phyloP scores from a whole-genome alignment of 2,888 invertebrate genomes.

The Caenorhabditis zanzibari region DNA sequence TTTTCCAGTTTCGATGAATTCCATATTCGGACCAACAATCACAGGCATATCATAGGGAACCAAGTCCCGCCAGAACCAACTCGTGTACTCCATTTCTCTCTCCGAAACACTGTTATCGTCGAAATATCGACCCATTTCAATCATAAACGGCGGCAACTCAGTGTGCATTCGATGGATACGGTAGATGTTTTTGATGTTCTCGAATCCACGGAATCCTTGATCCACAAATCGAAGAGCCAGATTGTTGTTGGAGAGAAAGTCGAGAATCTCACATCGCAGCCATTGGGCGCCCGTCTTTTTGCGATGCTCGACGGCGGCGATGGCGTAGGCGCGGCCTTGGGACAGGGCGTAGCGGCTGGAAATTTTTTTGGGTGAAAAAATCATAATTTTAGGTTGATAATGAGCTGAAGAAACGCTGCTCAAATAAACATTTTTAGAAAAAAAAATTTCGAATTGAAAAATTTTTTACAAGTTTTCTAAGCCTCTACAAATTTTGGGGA shows the following conservation, averaged over 20 bases:
- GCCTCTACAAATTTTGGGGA: too few relatives aligned
- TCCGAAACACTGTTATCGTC: neutral
- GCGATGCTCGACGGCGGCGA: slow-evolving; percentile 20
- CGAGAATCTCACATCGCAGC: slow-evolving; percentile 22
- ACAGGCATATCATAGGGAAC: slow-evolving; percentile 39
- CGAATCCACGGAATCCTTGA: slow-evolving; percentile 11
- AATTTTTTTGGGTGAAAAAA: neutral
- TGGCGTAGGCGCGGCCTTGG: slow-evolving; percentile 7
- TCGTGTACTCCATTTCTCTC: neutral
- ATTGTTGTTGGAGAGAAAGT: slow-evolving; percentile 1
- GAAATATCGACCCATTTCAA: slow-evolving; percentile 17
- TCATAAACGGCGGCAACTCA: neutral
- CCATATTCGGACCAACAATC: slow-evolving; percentile 12
- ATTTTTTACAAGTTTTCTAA: too few relatives aligned
- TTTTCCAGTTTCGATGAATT: slow-evolving; percentile 35
- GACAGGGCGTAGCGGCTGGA: slow-evolving; percentile 5
- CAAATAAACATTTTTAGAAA: too few relatives aligned
- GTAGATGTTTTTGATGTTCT: slow-evolving; percentile 6
- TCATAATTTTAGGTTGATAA: neutral
- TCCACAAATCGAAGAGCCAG: slow-evolving; percentile 16
- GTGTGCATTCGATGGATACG: slow-evolving; percentile 1
- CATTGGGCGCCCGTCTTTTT: slow-evolving; percentile 10
- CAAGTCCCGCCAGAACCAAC: neutral
- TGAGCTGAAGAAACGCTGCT: too few relatives aligned
- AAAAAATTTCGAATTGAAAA: too few relatives aligned